Evolutionary conservation across 2,113 vertebrate species (phyloP).

Genomic region (Elephantulus edwardii): DNA sequence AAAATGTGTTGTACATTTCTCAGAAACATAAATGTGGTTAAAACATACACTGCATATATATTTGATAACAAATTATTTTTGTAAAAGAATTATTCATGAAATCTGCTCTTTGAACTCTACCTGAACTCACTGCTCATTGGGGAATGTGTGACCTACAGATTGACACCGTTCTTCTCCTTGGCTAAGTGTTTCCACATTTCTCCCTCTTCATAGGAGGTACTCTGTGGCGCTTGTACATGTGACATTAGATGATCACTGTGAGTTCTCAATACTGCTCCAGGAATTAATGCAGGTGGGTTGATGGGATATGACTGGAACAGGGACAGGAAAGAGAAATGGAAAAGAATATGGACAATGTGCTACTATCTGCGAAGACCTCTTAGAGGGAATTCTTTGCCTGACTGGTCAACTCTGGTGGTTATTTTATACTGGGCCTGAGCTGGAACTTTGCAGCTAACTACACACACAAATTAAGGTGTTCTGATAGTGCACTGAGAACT

Average conservation of each 20-base stretch:
- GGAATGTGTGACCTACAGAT: slow-evolving; percentile 16
- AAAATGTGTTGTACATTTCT: neutral
- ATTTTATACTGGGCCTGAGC: neutral
- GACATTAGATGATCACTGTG: neutral
- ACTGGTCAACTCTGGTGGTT: neutral
- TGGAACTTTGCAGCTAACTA: neutral
- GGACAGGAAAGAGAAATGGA: neutral
- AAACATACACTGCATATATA: neutral
- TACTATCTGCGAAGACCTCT: too few relatives aligned
- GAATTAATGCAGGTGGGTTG: neutral
- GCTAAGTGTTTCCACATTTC: slow-evolving; percentile 66
- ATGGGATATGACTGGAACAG: neutral
- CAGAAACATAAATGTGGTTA: neutral
- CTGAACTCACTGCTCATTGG: neutral
- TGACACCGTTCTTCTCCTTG: neutral
- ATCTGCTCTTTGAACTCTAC: slow-evolving; percentile 45
- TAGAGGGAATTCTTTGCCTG: neutral
- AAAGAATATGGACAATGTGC: neutral
- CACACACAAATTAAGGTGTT: neutral
- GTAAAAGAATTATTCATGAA: neutral
- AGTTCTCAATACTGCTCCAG: neutral
- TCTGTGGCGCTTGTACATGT: neutral
- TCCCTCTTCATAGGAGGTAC: slow-evolving; percentile 31
- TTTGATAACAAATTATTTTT: slow-evolving; percentile 21
- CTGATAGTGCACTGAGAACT: too few relatives aligned